Base-by-base conservation (phyloP, 35 echinoderm and acorn worm genomes). In the Nesometra sesokonis region DNA sequence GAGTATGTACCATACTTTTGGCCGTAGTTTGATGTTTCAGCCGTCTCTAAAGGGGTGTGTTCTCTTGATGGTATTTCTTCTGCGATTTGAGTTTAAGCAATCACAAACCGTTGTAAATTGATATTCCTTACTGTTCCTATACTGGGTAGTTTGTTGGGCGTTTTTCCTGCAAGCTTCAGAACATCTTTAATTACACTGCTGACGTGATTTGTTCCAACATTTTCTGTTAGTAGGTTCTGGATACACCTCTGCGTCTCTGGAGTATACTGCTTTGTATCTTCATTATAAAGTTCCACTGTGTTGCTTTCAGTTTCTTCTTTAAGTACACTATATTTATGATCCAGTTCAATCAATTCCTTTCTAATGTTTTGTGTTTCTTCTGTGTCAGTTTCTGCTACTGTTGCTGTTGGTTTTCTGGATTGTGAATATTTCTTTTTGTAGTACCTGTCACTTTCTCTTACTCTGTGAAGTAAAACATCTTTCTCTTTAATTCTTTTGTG, bases 151-250 rank as follows among this genome's bases (percentile, higher is more conserved):
- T n/a, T n/a, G n/a, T n/a, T n/a, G n/a, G n/a, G n/a, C n/a, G n/a
- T n/a, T n/a, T n/a, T n/a, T n/a, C n/a, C n/a, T n/a, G n/a, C n/a
- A n/a, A n/a, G n/a, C n/a, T n/a, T n/a, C n/a, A 91, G 35, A 76
- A 86, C 77, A 5, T 80, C 77, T 32, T 29, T 4, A 27, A 91
- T 83, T 5, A 91, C 90, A 11, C 37, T 32, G 7, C 85, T 85
- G 5, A 91, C 90, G 37, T 82, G 9, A 31, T 86, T 32, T 3
- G 80, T 87, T 37, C 77, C 77, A 77, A 91, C 85, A 91, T 91
- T 86, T 34, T 78, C 21, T 0, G 57, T 79, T 5, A 91, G 33
- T 43, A 91, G 29, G 33, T 81, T 79, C 35, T 80, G 77, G 0
- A 91, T 84, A 91, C 83, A 90, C 47, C 32, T 31, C 35, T 91